Percentiles rank a stretch among this genome's conserved stretches.
These are phyloP conservation scores for Dendrocincla fuliginosa DNA, from an alignment of 2,797 vertebrate species.

Conservation along the genomic window DNA sequence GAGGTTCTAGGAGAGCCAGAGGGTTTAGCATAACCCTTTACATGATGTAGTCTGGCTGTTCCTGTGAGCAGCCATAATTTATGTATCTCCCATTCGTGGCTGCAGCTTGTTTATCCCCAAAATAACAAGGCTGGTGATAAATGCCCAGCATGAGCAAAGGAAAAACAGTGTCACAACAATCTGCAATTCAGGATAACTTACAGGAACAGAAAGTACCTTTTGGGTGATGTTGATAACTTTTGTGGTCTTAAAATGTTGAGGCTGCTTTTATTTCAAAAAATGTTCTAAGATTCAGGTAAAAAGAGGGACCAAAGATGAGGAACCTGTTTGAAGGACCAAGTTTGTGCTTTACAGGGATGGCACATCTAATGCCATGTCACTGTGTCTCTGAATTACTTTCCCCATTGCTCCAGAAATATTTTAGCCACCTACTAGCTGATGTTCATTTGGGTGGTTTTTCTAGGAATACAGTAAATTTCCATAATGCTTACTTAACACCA, in stretches of 20 bases:
- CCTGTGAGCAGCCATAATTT: not conserved
- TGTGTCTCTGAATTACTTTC: not conserved
- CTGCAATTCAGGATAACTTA: conserved; percentile 22
- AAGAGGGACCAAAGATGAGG: not conserved
- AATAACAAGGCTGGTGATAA: conserved; percentile 1
- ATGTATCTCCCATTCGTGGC: not conserved
- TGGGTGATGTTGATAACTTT: not conserved
- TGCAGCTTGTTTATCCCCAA: conserved; percentile 25
- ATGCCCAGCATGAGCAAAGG: not conserved
- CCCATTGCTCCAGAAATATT: not conserved
- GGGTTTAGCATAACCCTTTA: not conserved
- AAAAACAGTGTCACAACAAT: not conserved
- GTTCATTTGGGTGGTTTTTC: conserved; percentile 59
- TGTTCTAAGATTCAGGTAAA: not conserved
- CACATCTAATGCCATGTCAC: not conserved
- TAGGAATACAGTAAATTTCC: conserved; percentile 59
- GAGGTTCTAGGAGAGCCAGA: not conserved
- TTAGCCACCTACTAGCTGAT: conserved; percentile 50
- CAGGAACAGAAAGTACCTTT: not conserved
- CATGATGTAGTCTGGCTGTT: not conserved
- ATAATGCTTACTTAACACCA: conserved; percentile 44
- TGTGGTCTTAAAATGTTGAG: not conserved
- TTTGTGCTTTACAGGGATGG: not conserved
- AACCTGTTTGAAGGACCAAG: not conserved
- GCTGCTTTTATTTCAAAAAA: not conserved